Base-by-base conservation (phyloP, 2,888 invertebrate species). In the Drosophila mulleri region DNA sequence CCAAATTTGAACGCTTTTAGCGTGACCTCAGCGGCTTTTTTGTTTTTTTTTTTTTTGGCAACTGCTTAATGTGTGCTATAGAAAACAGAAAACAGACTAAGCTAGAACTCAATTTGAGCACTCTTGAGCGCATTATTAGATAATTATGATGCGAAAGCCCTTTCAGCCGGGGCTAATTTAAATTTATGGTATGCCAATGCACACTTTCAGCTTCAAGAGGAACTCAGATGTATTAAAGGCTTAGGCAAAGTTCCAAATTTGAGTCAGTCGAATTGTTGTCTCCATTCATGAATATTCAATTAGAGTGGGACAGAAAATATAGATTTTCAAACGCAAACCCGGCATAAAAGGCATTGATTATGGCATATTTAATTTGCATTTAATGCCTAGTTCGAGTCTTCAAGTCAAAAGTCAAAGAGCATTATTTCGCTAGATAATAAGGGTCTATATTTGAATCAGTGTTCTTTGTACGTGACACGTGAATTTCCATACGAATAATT, bases 1-100 rank as follows among this genome's bases (percentile, higher is more conserved):
- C 50, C 64, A 68, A 67, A 72, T 80, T 78, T 68, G 63, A 69
- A 64, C 71, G 80, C 72, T 78, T 77, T 79, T 72, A 68, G 78
- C 69, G 70, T 72, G 75, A 80, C 70, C 78, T 78, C 73, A 76
- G 69, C 67, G 45, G 7, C 20, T 35, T 63, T 63, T 39, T 39
- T 48, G 60, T n/a, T n/a, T n/a, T n/a, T n/a, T n/a, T n/a, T n/a
- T 44, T 44, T 44, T 39, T 39, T 48, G 60, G 56, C 63, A 68
- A 67, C 37, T 65, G 52, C 16, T n/a, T 26, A 29, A 48, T 29
- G 48, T 29, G 29, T 2, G 18, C 20, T 6, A 14, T 14, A 7
- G 12, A 12, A 44, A 44, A 44, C 20, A 32, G 32, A 9, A 11
- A 32, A 32, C 48, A 12, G 18, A 4, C 48, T 9, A n/a, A 48